These are phyloP conservation scores for Sesamia inferens DNA, from an alignment of 2,888 invertebrate species.

Conservation along the genomic window DNA sequence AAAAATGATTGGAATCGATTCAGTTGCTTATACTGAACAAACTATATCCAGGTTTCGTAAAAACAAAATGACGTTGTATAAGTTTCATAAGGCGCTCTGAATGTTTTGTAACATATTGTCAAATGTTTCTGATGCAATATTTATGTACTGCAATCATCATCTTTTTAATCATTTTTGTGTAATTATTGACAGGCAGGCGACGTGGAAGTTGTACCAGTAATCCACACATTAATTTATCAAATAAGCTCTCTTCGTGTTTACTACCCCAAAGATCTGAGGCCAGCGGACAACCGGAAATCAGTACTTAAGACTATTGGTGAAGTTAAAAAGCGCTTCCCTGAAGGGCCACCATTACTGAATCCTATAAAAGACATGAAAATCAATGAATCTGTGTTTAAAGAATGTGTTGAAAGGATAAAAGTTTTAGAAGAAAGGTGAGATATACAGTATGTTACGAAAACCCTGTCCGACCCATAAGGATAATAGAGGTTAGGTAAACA, in stretches of 20 bases:
- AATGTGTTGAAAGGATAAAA: conserved; percentile 95
- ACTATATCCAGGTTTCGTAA: no score
- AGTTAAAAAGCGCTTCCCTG: conserved; percentile 96
- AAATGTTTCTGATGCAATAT: not conserved
- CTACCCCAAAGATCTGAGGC: conserved; percentile 96
- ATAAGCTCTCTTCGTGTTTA: conserved; percentile 97
- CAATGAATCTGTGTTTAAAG: conserved; percentile 94
- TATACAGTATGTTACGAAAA: no score
- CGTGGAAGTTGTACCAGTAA: conserved; percentile 96
- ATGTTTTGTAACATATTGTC: not conserved
- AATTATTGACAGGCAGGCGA: conserved; percentile 91
- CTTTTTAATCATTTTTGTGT: not conserved
- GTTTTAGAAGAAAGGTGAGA: conserved; percentile 93
- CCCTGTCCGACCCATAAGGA: no score
- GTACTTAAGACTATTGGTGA: conserved; percentile 96
- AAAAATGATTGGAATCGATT: no score
- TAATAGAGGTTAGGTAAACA: no score
- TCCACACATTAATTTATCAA: conserved; percentile 94
- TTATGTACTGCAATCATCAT: not conserved
- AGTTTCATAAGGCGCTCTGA: no score
- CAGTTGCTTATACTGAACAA: no score
- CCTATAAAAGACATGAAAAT: conserved; percentile 99
- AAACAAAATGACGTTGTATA: no score
- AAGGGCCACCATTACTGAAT: conserved; percentile 96
- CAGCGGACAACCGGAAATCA: conserved; percentile 95